phyloP scores from a whole-genome alignment of 2,888 invertebrate species.

The Drosophila anceps region DNA sequence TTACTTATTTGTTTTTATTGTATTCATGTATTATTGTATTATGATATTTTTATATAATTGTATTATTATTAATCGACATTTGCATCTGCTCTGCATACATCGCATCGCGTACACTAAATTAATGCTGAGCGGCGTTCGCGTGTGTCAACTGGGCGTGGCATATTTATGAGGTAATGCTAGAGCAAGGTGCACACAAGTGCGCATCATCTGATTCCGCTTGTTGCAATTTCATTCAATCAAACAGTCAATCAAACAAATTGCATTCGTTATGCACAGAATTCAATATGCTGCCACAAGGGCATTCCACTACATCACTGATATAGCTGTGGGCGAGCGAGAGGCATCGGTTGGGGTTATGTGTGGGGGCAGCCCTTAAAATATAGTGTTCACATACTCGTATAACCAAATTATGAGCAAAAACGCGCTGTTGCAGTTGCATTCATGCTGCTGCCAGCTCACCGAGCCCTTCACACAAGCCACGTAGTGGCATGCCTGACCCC shows the following conservation, averaged over 20 bases:
- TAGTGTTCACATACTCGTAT: conserved; percentile 40
- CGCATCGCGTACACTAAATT: background rate
- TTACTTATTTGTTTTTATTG: no score
- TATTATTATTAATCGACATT: background rate
- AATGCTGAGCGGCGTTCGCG: background rate
- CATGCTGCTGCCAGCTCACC: background rate
- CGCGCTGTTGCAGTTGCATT: conserved; percentile 23
- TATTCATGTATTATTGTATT: no score
- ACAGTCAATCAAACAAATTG: conserved; percentile 79
- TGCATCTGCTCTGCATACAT: background rate
- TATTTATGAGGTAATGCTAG: conserved; percentile 7
- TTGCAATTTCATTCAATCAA: conserved; percentile 74
- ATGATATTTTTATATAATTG: no score
- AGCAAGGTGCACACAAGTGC: conserved; percentile 21
- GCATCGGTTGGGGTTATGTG: background rate
- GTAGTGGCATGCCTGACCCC: background rate
- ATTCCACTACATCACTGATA: conserved; percentile 18
- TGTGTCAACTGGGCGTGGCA: conserved; percentile 7
- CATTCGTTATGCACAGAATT: conserved; percentile 76
- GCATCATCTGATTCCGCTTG: conserved; percentile 43
- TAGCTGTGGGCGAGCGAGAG: background rate
- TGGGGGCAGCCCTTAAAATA: conserved; percentile 18
- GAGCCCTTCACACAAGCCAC: background rate
- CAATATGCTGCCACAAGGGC: conserved; percentile 67
- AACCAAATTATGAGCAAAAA: conserved; percentile 73